Conservation (phyloP, 2,113 vertebrate genomes). For the Piliocolobus tephrosceles region DNA sequence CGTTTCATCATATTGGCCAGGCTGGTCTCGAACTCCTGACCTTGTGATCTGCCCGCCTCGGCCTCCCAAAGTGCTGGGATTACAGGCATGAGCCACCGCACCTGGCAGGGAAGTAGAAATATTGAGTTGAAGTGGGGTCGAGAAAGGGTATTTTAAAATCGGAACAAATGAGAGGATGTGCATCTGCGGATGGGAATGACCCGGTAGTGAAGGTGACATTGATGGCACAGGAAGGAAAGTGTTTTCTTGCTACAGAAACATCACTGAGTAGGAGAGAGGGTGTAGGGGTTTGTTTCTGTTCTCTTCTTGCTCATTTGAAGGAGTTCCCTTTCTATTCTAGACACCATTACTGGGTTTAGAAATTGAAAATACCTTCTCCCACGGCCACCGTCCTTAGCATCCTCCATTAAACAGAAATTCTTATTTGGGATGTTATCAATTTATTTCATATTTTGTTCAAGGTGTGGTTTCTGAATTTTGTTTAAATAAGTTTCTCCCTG, state of each 20-base stretch:
- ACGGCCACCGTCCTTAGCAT: background rate
- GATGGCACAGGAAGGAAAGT: background rate
- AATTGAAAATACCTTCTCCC: background rate
- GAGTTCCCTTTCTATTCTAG: background rate
- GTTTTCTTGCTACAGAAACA: rapidly evolving
- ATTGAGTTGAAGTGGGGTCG: background rate
- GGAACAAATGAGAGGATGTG: background rate
- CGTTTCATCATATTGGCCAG: too few species aligned
- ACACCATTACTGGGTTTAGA: background rate
- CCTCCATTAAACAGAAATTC: background rate
- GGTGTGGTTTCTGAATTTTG: background rate
- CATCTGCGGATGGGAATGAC: too few species aligned
- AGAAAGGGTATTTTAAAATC: background rate
- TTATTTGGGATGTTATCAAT: background rate
- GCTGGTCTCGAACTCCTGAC: too few species aligned
- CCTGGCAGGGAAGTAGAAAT: background rate
- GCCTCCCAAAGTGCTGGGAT: too few species aligned
- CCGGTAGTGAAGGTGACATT: background rate
- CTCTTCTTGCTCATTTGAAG: background rate
- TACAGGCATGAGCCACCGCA: too few species aligned
- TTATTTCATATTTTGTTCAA: background rate
- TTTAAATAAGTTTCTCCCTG: background rate
- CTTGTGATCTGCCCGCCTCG: too few species aligned
- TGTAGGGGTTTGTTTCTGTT: rapidly evolving
- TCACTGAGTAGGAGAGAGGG: too few species aligned